These are phyloP conservation scores for Nyctibius grandis DNA, from an alignment of 2,797 vertebrate genomes.

Conservation along the genomic window DNA sequence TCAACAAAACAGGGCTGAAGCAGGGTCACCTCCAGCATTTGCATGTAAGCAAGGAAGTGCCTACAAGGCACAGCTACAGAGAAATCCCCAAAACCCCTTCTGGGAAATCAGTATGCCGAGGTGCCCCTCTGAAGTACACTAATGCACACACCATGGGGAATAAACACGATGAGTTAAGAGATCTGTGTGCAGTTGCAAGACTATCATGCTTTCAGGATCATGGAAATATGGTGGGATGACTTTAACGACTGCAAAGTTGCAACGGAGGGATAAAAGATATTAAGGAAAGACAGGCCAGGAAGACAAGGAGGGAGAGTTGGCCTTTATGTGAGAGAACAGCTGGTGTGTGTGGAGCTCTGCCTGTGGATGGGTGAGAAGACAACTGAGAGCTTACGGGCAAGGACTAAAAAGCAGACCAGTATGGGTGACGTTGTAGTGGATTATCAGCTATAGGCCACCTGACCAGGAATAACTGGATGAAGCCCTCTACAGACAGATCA, in stretches of 20 bases:
- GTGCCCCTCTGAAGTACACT: background rate
- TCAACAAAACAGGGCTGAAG: background rate
- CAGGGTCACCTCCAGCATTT: background rate
- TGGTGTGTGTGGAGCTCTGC: no score
- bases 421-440: background rate
- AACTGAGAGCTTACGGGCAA: no score
- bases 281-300: background rate
- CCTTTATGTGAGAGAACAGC: no score
- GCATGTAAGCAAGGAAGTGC: no score
- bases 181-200: no score
- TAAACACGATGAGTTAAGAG: background rate
- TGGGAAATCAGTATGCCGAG: background rate
- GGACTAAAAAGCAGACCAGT: background rate
- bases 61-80: background rate
- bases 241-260: background rate
- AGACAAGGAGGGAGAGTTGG: background rate
- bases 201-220: background rate
- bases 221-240: background rate
- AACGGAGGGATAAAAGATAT: background rate
- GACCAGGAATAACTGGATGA: background rate
- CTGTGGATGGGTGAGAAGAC: no score
- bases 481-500: background rate
- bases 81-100: background rate
- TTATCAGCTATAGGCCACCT: background rate
- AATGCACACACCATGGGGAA: background rate